Evolutionary conservation across 2,888 invertebrate species (phyloP), one percentile per base, ranked within the genome.

Genomic region (Pediacus dermestoides): DNA sequence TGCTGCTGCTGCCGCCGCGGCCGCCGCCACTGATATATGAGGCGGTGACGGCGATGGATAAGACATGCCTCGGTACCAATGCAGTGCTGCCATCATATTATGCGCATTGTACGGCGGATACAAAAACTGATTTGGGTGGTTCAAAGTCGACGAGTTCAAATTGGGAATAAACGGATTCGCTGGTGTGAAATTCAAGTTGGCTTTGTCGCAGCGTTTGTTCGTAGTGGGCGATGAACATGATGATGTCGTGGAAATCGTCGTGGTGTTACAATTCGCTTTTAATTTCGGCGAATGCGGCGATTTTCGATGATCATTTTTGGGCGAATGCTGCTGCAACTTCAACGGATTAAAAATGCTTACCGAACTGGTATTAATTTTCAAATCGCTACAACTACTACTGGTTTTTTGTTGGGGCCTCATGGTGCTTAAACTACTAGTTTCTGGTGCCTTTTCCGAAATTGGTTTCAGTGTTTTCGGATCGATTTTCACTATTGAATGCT

Each of bases 391-490:
- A 13, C 9, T 35, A 42, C 27, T 46, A 18, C 23, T 30, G 39
- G 9, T 16, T n/a, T n/a, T n/a, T n/a, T n/a, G n/a, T n/a, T n/a
- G n/a, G n/a, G n/a, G n/a, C n/a, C n/a, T 44, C 31, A 48, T 44
- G 26, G 52, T 57, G 39, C 62, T 66, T 14, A 69, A 47, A 44
- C 59, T 68, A 8, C 64, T 54, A 2, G 55, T 61, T 43, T 68
- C 67, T 2, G 67, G 66, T 0, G 67, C 66, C 35, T 66, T 63
- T 35, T 67, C 67, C 9, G 65, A 61, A 10, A 77, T 74, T 0
- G 77, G 77, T 38, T 74, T 73, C 12, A 78, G 54, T 0, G 77
- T 77, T 58, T 77, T 76, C 1, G 77, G 77, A 55, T 78, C 77
- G 37, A 77, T 74, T 54, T 77, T 77, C 2, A 70, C 68, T 11